Base-by-base conservation (phyloP, 92 coral and sea anemone genomes). In the Phenganax stokvisi region DNA sequence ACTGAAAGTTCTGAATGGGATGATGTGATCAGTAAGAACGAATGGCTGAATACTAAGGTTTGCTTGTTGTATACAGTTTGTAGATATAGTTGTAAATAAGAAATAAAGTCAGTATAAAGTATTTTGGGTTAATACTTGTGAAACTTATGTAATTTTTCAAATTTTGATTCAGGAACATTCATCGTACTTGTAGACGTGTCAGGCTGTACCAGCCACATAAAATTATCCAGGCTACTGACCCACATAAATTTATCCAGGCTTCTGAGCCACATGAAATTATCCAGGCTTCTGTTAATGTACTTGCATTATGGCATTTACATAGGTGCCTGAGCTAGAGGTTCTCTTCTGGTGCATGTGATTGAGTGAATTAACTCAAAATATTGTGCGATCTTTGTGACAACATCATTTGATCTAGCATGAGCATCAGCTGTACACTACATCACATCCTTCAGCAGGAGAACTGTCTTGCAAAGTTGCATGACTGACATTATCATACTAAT, bases 31-130 rank as follows among this genome's bases (percentile, higher is more conserved):
- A 76, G 84, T 79, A 85, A 81, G 68, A 89, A 89, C 54, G 89
- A 92, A 57, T 93, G 97, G 97, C 88, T 93, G 56, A 70, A 79
- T 12, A 82, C 85, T 52, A 89, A 91, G 92, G 97, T 93, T 77
- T 60, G 51, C 3, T 66, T 66, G 72, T 3, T 1, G 10, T 9
- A 30, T 9, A 37, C 47, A 37, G 47, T 5, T 37, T 37, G 47
- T 37, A 37, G 47, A 37, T 37, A 37, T 37, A 37, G 47, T 5
- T 37, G 47, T 37, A 37, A 37, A 1, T 37, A 37, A 5, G 65
- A 20, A 59, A 13, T 59, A 13, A 59, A 59, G 16, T 59, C 65
- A 59, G 1, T 59, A 59, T 37, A 37, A 2, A 37, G 5, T 37
- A 37, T 37, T 37, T 37, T 37, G 5, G 51, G 12, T 66, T 13